phyloP scores from a whole-genome alignment of 2,888 invertebrate genomes.

The Lacanobia oleracea region DNA sequence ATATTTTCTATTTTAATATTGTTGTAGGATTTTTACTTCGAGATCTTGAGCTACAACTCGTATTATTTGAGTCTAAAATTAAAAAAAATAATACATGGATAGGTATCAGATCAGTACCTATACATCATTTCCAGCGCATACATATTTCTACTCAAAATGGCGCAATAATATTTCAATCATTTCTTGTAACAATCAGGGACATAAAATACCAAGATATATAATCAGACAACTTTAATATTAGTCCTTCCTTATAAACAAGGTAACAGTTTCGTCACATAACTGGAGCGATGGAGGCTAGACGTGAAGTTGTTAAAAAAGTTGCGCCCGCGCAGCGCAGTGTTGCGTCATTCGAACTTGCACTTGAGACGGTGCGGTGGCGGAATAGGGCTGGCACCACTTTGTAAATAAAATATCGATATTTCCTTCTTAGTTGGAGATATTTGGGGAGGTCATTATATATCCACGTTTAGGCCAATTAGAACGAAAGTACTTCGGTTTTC shows the following conservation, averaged over 20 bases:
- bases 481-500: background rate
- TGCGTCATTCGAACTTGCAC: conserved; percentile 73
- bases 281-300: conserved; percentile 43
- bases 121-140: no score
- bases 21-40: no score
- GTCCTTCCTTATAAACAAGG: conserved; percentile 23
- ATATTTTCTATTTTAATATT: no score
- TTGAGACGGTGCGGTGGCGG: conserved; percentile 55
- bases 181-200: background rate
- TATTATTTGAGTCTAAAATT: no score
- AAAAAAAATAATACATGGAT: no score
- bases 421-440: no score
- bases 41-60: no score
- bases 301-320: conserved; percentile 53
- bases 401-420: no score
- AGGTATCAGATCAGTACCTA: no score
- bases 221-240: background rate
- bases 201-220: background rate
- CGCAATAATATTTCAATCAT: background rate
- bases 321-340: conserved; percentile 36
- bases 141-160: no score
- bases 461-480: no score
- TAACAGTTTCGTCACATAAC: conserved; percentile 42
- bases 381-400: conserved; percentile 22
- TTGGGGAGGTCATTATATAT: no score